Base-by-base conservation (phyloP, 2,888 invertebrate species). In the Ennomos quercinarius region DNA sequence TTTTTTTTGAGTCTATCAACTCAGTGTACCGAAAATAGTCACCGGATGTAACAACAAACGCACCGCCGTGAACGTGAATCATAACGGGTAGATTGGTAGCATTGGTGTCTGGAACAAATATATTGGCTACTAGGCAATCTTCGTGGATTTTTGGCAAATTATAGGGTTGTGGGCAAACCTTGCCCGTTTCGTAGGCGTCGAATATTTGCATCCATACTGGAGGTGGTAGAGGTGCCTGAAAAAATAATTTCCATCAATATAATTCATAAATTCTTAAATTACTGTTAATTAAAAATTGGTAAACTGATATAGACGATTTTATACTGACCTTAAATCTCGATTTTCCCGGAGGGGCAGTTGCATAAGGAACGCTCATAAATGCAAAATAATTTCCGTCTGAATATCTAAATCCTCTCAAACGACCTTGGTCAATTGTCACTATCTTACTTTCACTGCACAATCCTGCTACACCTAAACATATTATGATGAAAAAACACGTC, bases 1-100 rank as follows among this genome's bases (percentile, higher is more conserved):
- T 40, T 41, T 62, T 64, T 43, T 64, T 65, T n/a, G 49, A 53
- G 8, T 51, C 39, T 5, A 55, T 52, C 27, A 64, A 40, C 9
- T 39, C 43, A 2, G 57, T 49, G 12, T 17, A 53, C n/a, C 46
- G 52, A n/a, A 40, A 40, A 10, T 11, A 38, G 11, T 49, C 51
- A 38, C 61, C 61, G 4, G 37, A 48, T 6, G 66, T 68, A 10
- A 57, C 1, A 48, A 57, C 52, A 27, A 49, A 68, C 6, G 47
- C 68, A 17, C 71, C 72, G 9, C 71, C 67, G 40, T 71, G 70
- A 9, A 70, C 53, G 42, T 63, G 53, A 10, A 72, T 68, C 13
- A 69, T 36, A 27, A 72, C 70, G 17, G 70, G 66, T 8, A 70
- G 56, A 40, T 66, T 59, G 11, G 46, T 68, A 12, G 53, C 42